phyloP scores from a whole-genome alignment of 2,113 vertebrate genomes.

The Catharus minimus region DNA sequence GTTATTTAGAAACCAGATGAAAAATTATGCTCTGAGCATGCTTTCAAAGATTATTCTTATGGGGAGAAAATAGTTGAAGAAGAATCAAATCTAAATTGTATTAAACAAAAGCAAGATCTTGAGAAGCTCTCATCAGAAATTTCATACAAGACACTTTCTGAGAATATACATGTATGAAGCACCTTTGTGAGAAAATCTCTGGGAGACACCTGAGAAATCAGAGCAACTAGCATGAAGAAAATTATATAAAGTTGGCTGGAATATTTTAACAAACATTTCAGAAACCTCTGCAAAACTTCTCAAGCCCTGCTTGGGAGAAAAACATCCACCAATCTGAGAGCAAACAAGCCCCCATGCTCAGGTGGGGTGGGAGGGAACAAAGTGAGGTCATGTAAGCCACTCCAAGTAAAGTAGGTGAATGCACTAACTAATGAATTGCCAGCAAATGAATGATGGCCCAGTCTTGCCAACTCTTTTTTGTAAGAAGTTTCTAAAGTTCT shows the following conservation, averaged over 20 bases:
- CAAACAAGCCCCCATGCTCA: fast-evolving
- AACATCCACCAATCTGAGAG: not conserved
- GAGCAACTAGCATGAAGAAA: not conserved
- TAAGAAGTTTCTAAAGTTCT: not conserved
- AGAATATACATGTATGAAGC: not conserved
- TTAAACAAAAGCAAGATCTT: not conserved
- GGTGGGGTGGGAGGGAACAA: not conserved
- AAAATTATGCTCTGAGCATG: not conserved
- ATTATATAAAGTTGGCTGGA: fast-evolving
- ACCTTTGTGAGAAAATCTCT: not conserved
- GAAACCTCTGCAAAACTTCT: not conserved
- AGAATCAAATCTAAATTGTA: not conserved
- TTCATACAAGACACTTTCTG: not conserved
- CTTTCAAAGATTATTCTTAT: not conserved
- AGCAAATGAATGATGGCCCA: not conserved
- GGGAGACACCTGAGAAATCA: not conserved
- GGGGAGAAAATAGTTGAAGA: not conserved
- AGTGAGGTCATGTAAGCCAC: not conserved
- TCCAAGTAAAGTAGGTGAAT: not conserved
- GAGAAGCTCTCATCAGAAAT: not conserved
- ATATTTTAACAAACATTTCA: not conserved
- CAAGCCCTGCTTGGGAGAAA: not conserved
- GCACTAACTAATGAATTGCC: not conserved
- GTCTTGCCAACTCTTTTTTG: not conserved
- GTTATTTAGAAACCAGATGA: not conserved